Conservation (phyloP, 2,888 invertebrate species). For the Acanthosepion esculentum region DNA sequence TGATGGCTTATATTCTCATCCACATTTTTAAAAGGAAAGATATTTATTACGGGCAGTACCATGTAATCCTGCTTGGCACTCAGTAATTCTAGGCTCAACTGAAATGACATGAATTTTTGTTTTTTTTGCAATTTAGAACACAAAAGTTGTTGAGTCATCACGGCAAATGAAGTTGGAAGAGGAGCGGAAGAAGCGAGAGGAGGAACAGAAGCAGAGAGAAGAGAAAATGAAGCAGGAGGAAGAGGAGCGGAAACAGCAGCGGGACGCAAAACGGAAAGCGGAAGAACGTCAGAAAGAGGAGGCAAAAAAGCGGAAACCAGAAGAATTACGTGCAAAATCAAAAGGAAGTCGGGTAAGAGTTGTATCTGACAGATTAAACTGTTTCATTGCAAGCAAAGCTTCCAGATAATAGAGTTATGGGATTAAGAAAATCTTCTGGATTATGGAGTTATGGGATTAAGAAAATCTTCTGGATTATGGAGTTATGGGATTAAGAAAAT, state of each 20-base stretch:
- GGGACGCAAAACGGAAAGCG: slow-evolving; percentile 48
- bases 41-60: background rate
- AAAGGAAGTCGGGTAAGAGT: slow-evolving; percentile 9
- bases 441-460: no score
- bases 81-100: background rate
- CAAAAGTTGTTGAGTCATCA: slow-evolving; percentile 63
- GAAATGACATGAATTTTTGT: background rate
- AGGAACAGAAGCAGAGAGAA: slow-evolving; percentile 43
- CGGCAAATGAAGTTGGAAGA: slow-evolving; percentile 55
- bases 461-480: no score
- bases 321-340: slow-evolving; percentile 8
- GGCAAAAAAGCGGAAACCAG: slow-evolving; percentile 24
- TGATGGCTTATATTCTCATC: background rate
- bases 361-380: no score
- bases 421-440: no score
- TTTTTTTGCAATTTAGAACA: slow-evolving; percentile 58
- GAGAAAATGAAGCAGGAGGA: slow-evolving; percentile 49
- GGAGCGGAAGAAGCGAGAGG: slow-evolving; percentile 49
- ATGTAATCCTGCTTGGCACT: background rate
- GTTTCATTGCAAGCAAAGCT: no score
- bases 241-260: slow-evolving; percentile 48
- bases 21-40: background rate
- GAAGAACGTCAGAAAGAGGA: slow-evolving; percentile 49
- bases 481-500: no score
- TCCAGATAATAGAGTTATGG: no score